phyloP scores from a whole-genome alignment of 64 coral and sea anemone genomes.

The Actinia equina region DNA sequence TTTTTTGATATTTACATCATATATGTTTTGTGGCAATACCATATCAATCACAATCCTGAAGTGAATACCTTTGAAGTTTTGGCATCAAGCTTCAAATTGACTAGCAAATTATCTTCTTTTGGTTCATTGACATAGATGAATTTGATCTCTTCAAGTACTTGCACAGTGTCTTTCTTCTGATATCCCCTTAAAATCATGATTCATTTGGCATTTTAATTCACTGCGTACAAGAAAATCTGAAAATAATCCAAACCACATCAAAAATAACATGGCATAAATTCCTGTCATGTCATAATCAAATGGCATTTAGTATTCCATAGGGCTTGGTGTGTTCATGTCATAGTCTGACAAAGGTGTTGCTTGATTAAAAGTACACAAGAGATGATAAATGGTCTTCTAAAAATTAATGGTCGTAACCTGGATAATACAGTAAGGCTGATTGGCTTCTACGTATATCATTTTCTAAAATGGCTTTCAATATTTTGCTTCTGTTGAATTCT shows the following conservation, averaged over 20 bases:
- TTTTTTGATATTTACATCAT: background rate
- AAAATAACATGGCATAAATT: background rate
- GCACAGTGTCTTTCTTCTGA: too few species aligned
- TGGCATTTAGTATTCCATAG: background rate
- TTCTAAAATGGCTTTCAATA: background rate
- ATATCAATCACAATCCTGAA: background rate
- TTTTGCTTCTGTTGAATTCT: too few species aligned
- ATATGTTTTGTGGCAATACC: background rate
- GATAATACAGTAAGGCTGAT: background rate
- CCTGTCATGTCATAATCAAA: background rate
- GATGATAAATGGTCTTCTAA: background rate
- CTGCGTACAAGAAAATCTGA: too few species aligned
- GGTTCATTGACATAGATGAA: too few species aligned
- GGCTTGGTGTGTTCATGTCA: constrained; percentile 6
- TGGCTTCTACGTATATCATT: background rate
- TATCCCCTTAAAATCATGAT: too few species aligned
- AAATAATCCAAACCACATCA: too few species aligned
- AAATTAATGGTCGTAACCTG: background rate
- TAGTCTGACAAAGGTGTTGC: background rate
- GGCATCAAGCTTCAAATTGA: too few species aligned
- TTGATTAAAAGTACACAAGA: constrained; percentile 2
- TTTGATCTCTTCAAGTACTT: too few species aligned
- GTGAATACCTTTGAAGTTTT: too few species aligned
- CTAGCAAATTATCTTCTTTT: too few species aligned
- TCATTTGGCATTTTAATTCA: too few species aligned